Conservation (phyloP, 2,113 vertebrate species). For the Agapornis roseicollis region DNA sequence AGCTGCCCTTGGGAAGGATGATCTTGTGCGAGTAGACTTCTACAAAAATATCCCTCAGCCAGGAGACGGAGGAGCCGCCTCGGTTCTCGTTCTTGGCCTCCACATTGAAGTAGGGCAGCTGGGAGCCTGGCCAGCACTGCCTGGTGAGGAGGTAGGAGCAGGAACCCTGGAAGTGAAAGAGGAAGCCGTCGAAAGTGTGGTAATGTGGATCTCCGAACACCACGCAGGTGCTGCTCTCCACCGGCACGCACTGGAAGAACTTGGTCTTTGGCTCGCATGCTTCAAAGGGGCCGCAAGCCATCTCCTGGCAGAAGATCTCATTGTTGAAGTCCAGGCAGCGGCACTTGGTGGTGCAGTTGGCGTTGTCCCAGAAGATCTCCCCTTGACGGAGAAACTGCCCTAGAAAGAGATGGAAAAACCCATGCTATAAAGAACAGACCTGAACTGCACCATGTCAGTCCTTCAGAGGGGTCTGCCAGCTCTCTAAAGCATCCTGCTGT, state of each 20-base stretch:
- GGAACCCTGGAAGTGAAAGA: slow-evolving; percentile 99
- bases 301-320: slow-evolving; percentile 88
- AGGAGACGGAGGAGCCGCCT: slow-evolving; percentile 87
- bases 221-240: slow-evolving; percentile 94
- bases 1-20: slow-evolving; percentile 85
- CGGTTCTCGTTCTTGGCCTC: slow-evolving; percentile 98
- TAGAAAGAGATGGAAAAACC: slow-evolving; percentile 64
- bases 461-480: not conserved
- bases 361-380: slow-evolving; percentile 92
- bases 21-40: slow-evolving; percentile 93
- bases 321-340: slow-evolving; percentile 94
- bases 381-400: slow-evolving; percentile 91
- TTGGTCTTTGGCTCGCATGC: slow-evolving; percentile 86
- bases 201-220: slow-evolving; percentile 98
- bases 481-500: not conserved
- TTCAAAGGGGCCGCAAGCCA: slow-evolving; percentile 88
- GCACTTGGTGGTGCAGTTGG: slow-evolving; percentile 91
- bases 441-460: not conserved
- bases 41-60: slow-evolving; percentile 91
- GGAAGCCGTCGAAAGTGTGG: slow-evolving; percentile 97
- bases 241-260: slow-evolving; percentile 90
- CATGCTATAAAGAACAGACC: not conserved
- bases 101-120: slow-evolving; percentile 92
- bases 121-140: slow-evolving; percentile 88
- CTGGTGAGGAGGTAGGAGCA: slow-evolving; percentile 94